These are phyloP conservation scores for Drosophila mojavensis DNA, from an alignment of 1,140 invertebrate species.

Conservation along the genomic window DNA sequence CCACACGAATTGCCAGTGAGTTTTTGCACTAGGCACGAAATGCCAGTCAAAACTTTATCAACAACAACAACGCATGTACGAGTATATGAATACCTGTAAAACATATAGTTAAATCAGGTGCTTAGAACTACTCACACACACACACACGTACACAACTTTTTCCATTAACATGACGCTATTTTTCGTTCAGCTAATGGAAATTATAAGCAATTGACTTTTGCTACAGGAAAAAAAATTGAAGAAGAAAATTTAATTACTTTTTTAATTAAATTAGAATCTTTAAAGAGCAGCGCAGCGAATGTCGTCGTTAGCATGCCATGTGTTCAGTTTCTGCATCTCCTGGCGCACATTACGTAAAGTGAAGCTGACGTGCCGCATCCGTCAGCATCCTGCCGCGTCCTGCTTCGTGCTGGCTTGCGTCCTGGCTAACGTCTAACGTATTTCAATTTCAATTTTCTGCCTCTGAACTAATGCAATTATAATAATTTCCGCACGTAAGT, in stretches of 20 bases:
- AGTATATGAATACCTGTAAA: background rate
- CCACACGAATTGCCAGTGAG: conserved; percentile 51
- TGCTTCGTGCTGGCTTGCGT: conserved; percentile 1
- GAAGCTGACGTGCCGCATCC: conserved; percentile 43
- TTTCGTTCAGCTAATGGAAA: conserved; percentile 35
- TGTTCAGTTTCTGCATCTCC: conserved; percentile 3
- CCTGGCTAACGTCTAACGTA: conserved; percentile 57
- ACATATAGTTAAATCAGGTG: conserved; percentile 50
- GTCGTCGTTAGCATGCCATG: conserved; percentile 19
- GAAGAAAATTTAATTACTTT: conserved; percentile 33
- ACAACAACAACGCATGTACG: background rate
- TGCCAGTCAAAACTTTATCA: conserved; percentile 50
- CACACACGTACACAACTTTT: conserved; percentile 44
- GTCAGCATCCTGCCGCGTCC: conserved; percentile 61
- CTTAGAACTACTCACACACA: conserved; percentile 28
- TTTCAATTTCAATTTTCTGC: conserved; percentile 81
- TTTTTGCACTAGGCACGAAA: conserved; percentile 54
- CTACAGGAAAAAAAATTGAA: conserved; percentile 16
- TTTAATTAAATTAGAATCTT: conserved; percentile 44
- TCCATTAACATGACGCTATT: conserved; percentile 41
- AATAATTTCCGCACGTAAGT: conserved; percentile 74
- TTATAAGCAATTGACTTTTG: conserved; percentile 30
- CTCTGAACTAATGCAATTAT: conserved; percentile 79
- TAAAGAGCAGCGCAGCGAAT: background rate
- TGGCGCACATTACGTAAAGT: conserved; percentile 16